Evolutionary conservation across 2,888 invertebrate genomes (phyloP), one percentile per base, ranked within the genome.

Genomic region (Morpho helenor): DNA sequence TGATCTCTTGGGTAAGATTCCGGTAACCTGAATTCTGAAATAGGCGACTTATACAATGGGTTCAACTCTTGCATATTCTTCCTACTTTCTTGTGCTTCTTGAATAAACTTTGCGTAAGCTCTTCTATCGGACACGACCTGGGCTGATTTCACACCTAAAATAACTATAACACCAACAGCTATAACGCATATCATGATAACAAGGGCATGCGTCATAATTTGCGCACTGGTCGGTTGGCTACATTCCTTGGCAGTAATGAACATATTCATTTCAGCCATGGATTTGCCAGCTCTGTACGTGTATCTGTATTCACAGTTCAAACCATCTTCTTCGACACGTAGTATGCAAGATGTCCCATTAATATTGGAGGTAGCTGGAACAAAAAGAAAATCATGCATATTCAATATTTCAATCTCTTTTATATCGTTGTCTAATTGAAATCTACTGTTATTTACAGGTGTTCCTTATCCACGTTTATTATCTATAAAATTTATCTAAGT

Each of bases 31-130:
- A 92, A 94, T 56, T 83, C 79, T 0, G 88, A 87, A 10, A 92
- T 87, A 1, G 94, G 93, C n/a, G 93, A 91, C 65, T 87, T 91
- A 66, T 94, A 95, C 60, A 95, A 70, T 0, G 94, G 94, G 73
- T 94, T 94, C 60, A 91, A 67, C 52, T 86, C 80, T 57, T 84
- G 84, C 77, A 82, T 80, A 48, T 83, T 69, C 48, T 82, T 75
- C 55, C 81, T 78, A 51, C 87, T 87, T 55, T 82, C 82, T 57
- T 85, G 73, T 0, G 90, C 87, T 67, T 91, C 88, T 43, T 84
- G 75, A 7, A 80, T 66, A 61, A 93, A 93, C 57, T 83, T 87
- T 0, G 91, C 92, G 64, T 89, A 93, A 0, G 92, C 93, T 31
- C 88, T 73, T 40, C 89, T 87, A 66, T 93, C 93, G 0, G 90